These are phyloP conservation scores for Potamarius usumacintae DNA, from an alignment of 2,113 vertebrate species.

Conservation along the genomic window DNA sequence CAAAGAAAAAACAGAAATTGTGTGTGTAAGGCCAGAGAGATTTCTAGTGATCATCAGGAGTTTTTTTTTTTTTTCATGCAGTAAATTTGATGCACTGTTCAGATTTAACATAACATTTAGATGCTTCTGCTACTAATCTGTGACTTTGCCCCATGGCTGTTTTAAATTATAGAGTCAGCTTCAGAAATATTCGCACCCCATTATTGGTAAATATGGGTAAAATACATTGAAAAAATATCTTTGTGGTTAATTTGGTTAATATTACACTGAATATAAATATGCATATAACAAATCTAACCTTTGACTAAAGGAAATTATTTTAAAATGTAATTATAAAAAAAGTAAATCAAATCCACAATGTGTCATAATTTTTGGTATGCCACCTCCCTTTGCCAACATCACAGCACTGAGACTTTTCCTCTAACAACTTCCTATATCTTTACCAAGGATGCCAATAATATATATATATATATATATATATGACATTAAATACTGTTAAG, in stretches of 20 bases:
- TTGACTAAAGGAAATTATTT: no score
- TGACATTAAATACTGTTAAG: no score
- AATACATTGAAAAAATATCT: background rate
- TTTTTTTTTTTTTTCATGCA: background rate
- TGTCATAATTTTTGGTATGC: background rate
- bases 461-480: no score
- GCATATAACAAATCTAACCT: background rate
- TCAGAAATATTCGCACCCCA: background rate
- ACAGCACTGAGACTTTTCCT: background rate
- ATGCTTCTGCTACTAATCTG: background rate
- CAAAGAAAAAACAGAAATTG: background rate
- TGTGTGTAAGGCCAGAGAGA: background rate
- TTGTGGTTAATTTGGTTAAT: background rate
- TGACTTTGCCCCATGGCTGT: background rate
- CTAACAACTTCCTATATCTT: no score
- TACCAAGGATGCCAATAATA: no score
- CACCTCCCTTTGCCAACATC: background rate
- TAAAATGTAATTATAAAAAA: background rate
- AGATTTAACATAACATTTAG: background rate
- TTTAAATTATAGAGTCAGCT: background rate
- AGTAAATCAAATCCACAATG: background rate
- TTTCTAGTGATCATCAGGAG: background rate
- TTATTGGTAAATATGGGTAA: background rate
- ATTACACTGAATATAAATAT: background rate
- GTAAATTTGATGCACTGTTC: background rate